Evolutionary conservation across 2,113 vertebrate species (phyloP), one percentile per base, ranked within the genome.

Genomic region (Erythrolamprus reginae): DNA sequence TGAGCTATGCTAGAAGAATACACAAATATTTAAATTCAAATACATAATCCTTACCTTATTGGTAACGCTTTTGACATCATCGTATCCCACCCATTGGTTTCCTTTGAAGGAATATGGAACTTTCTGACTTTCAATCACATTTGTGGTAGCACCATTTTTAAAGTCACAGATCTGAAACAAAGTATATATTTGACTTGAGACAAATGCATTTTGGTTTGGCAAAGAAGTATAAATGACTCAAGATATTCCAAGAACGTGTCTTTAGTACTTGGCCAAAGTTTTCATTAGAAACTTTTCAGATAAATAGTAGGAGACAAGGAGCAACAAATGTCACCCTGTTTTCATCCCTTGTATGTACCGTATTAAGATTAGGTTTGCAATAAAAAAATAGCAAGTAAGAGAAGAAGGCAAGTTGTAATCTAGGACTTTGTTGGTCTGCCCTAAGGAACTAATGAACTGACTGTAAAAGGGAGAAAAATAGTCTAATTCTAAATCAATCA

Each of bases 1-100:
- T 51, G 24, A 47, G 23, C 2, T 26, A 5, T 24, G 24, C 2
- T 42, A 84, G 52, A 61, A 70, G 1, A 24, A 85, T 82, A 90
- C 6, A 28, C 8, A 58, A 52, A 52, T 1, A 70, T 88, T 47
- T 47, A 55, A 19, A 3, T 38, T 19, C 21, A 19, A 38, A 48
- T 33, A 47, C 58, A 84, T 87, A 38, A 10, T 19, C 21, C 26
- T 61, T 91, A 91, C 90, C 86, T 91, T 91, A 88, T 90, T 92
- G 50, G 97, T 88, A 86, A 93, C 92, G 92, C 97, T 98, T 65
- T 93, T 90, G 47, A 50, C 17, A 91, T 98, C 92, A 87, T 98
- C 97, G 58, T 96, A 98, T 52, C 97, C 97, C 4, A 98, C 91
- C 98, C 97, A 98, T 33, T 97, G 33, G 51, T 90, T 96, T 58